Conservation (phyloP, 2,797 vertebrate species). For the Vireo griseus region DNA sequence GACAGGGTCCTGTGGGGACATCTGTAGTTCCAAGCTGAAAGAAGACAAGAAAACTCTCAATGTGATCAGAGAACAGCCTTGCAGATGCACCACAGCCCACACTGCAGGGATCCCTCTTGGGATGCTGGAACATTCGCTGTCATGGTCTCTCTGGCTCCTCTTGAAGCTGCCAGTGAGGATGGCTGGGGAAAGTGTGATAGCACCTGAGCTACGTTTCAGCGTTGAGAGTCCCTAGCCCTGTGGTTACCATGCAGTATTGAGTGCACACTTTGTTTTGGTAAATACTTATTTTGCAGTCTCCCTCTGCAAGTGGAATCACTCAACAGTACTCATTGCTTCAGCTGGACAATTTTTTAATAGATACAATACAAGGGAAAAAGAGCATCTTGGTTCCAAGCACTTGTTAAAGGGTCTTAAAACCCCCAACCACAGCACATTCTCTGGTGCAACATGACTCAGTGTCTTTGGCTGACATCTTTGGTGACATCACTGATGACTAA, state of each 20-base stretch:
- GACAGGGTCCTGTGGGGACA: neutral
- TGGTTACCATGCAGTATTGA: neutral
- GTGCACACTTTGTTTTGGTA: neutral
- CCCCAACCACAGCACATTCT: neutral
- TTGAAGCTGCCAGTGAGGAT: neutral
- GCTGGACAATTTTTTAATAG: neutral
- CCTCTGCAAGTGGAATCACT: neutral
- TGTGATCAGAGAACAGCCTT: neutral
- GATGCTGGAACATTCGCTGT: neutral
- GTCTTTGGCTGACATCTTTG: neutral
- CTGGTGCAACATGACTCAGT: neutral
- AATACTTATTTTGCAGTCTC: neutral
- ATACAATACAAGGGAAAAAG: neutral
- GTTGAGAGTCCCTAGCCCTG: neutral
- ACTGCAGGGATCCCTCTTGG: neutral
- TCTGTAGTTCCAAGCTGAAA: neutral
- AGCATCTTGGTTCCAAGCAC: neutral
- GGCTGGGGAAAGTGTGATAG: neutral
- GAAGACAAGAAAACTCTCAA: neutral
- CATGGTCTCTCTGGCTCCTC: neutral
- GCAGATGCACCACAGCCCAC: neutral
- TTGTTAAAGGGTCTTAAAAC: neutral
- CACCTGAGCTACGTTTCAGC: neutral
- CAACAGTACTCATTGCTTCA: neutral
- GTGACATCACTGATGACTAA: neutral